phyloP scores from a whole-genome alignment of 53 echinoderm and acorn worm genomes.

The Hippasteria phrygiana region DNA sequence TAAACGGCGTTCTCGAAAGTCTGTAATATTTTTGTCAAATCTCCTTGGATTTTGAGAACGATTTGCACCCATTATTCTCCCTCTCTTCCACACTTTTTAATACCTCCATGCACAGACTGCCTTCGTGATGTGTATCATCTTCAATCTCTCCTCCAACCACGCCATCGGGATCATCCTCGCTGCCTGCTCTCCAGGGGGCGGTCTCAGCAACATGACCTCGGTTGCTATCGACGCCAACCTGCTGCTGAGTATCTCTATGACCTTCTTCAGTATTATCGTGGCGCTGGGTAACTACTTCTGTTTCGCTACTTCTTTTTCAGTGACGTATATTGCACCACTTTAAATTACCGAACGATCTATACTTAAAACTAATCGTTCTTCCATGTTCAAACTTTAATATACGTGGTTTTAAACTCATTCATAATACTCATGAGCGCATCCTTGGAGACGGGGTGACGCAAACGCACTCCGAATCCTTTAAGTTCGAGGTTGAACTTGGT shows the following conservation, averaged over 20 bases:
- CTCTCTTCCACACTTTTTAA: neutral
- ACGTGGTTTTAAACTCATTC: too few species aligned
- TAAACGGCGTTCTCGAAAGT: too few species aligned
- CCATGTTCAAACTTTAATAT: too few species aligned
- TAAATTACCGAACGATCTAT: too few species aligned
- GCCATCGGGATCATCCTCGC: constrained; percentile 71
- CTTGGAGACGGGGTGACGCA: too few species aligned
- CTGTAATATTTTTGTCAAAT: too few species aligned
- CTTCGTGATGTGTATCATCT: constrained; percentile 58
- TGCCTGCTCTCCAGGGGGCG: constrained; percentile 76
- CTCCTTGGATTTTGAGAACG: neutral
- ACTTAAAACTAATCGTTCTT: too few species aligned
- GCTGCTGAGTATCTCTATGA: constrained; percentile 73
- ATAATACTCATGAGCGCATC: too few species aligned
- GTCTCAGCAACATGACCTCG: constrained; percentile 75
- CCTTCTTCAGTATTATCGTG: constrained; percentile 66
- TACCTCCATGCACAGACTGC: constrained; percentile 67
- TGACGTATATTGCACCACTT: too few species aligned
- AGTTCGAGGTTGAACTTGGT: too few species aligned
- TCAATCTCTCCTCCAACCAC: constrained; percentile 35
- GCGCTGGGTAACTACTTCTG: constrained; percentile 61
- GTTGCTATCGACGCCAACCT: constrained; percentile 71
- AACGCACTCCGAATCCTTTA: too few species aligned
- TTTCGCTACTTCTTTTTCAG: too few species aligned
- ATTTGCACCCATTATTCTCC: neutral